A percentile compares a stretch with the other conserved stretches of the same genome.
Evolutionary conservation across 2,113 vertebrate species (phyloP).

Genomic region (Lipotes vexillifer): DNA sequence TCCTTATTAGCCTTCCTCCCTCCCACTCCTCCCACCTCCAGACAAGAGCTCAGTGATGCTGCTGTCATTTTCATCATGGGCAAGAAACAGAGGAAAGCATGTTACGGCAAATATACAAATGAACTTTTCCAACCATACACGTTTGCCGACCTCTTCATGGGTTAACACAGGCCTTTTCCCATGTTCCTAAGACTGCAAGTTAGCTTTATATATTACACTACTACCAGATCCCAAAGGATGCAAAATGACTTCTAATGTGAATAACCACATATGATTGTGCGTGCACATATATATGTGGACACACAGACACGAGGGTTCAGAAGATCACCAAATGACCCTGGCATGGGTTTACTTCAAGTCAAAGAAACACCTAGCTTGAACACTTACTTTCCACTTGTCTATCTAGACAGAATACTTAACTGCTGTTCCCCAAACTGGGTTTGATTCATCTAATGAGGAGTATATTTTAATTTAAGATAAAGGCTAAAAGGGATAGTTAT

Average conservation of each 20-base stretch:
- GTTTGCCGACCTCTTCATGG: neutral
- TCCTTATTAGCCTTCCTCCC: neutral
- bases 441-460: neutral
- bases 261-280: neutral
- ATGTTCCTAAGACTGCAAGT: neutral
- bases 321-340: neutral
- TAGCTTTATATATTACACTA: neutral
- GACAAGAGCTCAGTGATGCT: neutral
- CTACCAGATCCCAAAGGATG: neutral
- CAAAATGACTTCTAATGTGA: neutral
- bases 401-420: neutral
- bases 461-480: neutral
- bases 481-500: neutral
- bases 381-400: neutral
- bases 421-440: neutral
- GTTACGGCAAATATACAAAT: neutral
- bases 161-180: neutral
- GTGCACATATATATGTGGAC: neutral
- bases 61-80: neutral
- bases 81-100: neutral
- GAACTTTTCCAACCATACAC: neutral
- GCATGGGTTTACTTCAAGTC: neutral
- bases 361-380: neutral
- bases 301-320: neutral
- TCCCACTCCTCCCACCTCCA: neutral